Percentiles rank a stretch among this genome's conserved stretches.
phyloP scores from a whole-genome alignment of 1,140 invertebrate species.

The Leucophenga varia region DNA sequence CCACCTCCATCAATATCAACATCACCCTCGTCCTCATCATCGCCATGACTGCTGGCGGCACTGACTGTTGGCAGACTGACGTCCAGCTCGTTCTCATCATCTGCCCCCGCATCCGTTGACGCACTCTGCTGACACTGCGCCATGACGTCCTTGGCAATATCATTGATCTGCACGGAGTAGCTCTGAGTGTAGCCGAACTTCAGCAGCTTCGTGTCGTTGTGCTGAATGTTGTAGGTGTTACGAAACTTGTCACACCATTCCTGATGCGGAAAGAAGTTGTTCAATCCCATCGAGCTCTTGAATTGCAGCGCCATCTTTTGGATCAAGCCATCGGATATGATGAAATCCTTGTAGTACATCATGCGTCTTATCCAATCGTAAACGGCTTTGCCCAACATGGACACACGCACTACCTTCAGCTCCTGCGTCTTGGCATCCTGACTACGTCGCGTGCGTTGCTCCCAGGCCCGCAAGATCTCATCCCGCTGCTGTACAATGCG shows the following conservation, averaged over 20 bases:
- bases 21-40: constrained; percentile 19
- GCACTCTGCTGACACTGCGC: constrained; percentile 23
- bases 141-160: constrained; percentile 46
- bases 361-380: constrained; percentile 53
- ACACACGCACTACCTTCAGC: constrained; percentile 40
- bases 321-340: constrained; percentile 44
- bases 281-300: constrained; percentile 44
- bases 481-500: constrained; percentile 48
- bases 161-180: constrained; percentile 48
- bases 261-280: constrained; percentile 48
- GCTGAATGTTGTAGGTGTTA: constrained; percentile 35
- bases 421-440: constrained; percentile 46
- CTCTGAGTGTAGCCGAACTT: constrained; percentile 44
- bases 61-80: constrained; percentile 15
- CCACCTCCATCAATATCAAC: constrained; percentile 34
- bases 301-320: constrained; percentile 53
- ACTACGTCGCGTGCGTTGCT: constrained; percentile 40
- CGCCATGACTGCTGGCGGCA: constrained; percentile 3
- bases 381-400: constrained; percentile 47
- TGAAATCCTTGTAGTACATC: constrained; percentile 54
- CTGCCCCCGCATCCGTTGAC: constrained; percentile 10
- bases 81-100: too few species aligned
- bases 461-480: constrained; percentile 44
- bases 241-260: constrained; percentile 53
- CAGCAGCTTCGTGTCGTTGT: constrained; percentile 36